phyloP scores from a whole-genome alignment of 1,140 invertebrate species.

The Aphelenchoides besseyi region DNA sequence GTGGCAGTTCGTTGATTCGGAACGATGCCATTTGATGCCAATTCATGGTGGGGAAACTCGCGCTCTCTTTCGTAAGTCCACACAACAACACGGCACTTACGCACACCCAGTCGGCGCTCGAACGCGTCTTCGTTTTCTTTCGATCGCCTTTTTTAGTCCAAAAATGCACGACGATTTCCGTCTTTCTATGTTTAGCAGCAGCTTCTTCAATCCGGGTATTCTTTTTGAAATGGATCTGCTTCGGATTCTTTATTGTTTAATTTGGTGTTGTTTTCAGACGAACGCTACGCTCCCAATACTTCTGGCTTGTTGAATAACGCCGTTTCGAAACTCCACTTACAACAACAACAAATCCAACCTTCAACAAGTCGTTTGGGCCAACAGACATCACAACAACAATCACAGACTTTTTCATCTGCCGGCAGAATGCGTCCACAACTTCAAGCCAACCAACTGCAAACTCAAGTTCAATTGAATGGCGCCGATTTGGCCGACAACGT shows the following conservation, averaged over 20 bases:
- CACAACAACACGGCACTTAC: neutral
- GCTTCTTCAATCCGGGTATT: too few relatives aligned
- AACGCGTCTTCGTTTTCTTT: too few relatives aligned
- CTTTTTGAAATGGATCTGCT: too few relatives aligned
- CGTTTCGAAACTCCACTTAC: neutral
- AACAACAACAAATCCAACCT: constrained; percentile 5
- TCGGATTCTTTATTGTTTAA: too few relatives aligned
- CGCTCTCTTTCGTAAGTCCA: neutral
- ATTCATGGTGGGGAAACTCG: too few relatives aligned
- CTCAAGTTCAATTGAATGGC: neutral
- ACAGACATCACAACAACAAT: neutral
- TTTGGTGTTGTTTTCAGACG: constrained; percentile 2
- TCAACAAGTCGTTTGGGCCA: neutral
- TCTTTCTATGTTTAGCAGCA: too few relatives aligned
- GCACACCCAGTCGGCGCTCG: too few relatives aligned
- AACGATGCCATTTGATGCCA: too few relatives aligned
- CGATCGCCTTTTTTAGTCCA: too few relatives aligned
- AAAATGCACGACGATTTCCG: too few relatives aligned
- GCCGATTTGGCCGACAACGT: constrained; percentile 9
- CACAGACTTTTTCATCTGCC: neutral
- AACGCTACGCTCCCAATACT: neutral
- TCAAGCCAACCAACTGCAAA: neutral
- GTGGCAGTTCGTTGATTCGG: too few relatives aligned
- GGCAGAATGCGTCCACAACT: constrained; percentile 2
- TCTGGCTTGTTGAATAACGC: neutral